phyloP scores from a whole-genome alignment of 2,797 vertebrate species.

The Distichodus sexfasciatus region DNA sequence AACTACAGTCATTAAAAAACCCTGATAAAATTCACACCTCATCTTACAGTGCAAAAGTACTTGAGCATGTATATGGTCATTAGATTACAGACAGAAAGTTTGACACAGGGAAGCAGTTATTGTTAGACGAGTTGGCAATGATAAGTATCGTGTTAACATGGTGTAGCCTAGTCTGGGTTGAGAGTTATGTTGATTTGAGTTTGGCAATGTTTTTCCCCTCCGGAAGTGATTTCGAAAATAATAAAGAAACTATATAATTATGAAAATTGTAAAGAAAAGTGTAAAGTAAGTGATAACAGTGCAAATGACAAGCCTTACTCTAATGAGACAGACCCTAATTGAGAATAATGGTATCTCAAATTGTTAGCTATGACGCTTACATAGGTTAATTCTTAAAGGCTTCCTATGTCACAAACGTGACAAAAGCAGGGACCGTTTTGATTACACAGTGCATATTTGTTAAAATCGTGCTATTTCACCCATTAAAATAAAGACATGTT shows the following conservation, averaged over 20 bases:
- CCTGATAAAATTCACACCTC: constrained; percentile 22
- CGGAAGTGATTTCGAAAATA: constrained; percentile 13
- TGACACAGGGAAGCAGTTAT: constrained; percentile 5
- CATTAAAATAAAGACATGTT: neutral
- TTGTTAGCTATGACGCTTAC: neutral
- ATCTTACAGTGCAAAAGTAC: constrained; percentile 24
- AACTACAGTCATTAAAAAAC: constrained; percentile 41
- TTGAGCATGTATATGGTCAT: constrained; percentile 12
- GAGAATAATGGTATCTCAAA: constrained; percentile 15
- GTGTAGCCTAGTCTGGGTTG: neutral
- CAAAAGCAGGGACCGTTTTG: constrained; percentile 8
- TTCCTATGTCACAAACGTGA: constrained; percentile 7
- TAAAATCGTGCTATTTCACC: constrained; percentile 17
- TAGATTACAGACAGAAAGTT: constrained; percentile 7
- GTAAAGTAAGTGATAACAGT: constrained; percentile 7
- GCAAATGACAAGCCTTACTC: constrained; percentile 2
- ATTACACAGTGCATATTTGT: constrained; percentile 22
- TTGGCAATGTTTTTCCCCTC: constrained; percentile 2
- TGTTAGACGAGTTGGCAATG: constrained; percentile 4
- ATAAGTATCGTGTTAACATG: neutral
- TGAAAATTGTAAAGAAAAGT: constrained; percentile 27
- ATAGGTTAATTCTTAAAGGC: neutral
- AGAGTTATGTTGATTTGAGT: neutral
- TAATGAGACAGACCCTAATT: constrained; percentile 11
- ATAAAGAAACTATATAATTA: constrained; percentile 6